Evolutionary conservation across 2,113 vertebrate genomes (phyloP), one percentile per base, ranked within the genome.

Genomic region (Cochlearius cochlearius): DNA sequence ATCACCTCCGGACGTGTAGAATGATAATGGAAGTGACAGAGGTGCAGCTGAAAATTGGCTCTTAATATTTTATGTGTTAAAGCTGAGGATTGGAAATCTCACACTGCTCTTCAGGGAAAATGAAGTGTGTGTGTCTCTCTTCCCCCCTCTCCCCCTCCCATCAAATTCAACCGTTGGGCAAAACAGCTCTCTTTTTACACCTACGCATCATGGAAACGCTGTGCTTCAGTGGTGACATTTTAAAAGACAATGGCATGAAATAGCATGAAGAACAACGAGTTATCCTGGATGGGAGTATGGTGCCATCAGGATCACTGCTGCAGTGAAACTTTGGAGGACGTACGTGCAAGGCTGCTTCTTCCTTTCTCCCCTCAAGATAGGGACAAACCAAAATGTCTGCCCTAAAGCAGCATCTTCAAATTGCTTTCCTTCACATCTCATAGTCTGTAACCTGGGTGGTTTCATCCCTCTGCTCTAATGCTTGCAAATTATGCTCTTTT

Each of bases 41-140:
- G 98, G 98, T 98, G 97, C 97, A 97, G 98, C 97, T 98, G 99
- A 98, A 99, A 99, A 99, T 99, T 99, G 98, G 98, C 97, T 99
- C 97, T 99, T 99, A 99, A 99, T 99, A 99, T 99, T 99, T 99
- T 98, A 99, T 99, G 98, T 97, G 98, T 97, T 97, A 97, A 96
- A 97, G 97, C 97, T 92, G 96, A 97, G 97, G 97, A 98, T 93
- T 98, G 97, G 97, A 98, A 98, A 98, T 98, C 97, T 98, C 98
- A 98, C 97, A 98, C 97, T 98, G 95, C 96, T 98, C 98, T 98
- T 98, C 87, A 97, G 98, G 98, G 98, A 98, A 98, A 98, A 98
- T 97, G 96, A 98, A 97, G 96, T 96, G 92, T 96, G 88, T 67
- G 67, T 94, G 66, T 93, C 29, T 88, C 49, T 92, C 45, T 15